phyloP scores from a whole-genome alignment of 2,888 invertebrate genomes.

The Cactoblastis cactorum region DNA sequence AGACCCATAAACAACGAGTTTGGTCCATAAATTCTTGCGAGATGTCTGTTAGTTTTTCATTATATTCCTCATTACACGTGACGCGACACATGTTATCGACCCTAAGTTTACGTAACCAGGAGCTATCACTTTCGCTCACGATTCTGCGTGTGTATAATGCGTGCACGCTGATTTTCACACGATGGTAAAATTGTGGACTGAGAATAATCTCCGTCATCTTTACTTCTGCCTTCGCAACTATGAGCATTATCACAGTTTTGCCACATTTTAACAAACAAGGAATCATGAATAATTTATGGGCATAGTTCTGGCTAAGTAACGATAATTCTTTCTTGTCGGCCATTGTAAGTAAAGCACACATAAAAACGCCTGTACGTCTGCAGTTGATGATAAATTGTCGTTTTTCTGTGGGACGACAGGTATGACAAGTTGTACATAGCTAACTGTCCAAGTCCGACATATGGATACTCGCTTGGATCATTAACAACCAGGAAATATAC shows the following conservation, averaged over 20 bases:
- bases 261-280: background rate
- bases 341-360: conserved; percentile 7
- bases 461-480: background rate
- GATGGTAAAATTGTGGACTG: conserved; percentile 38
- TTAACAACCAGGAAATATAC: background rate
- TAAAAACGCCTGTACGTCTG: background rate
- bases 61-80: background rate
- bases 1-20: background rate
- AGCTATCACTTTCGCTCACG: conserved; percentile 59
- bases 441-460: conserved; percentile 3
- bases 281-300: background rate
- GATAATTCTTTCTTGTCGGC: background rate
- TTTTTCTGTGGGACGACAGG: conserved; percentile 4
- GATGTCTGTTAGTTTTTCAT: background rate
- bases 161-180: conserved; percentile 58
- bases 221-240: conserved; percentile 15
- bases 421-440: conserved; percentile 4
- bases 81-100: conserved; percentile 25
- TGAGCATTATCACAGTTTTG: conserved; percentile 2
- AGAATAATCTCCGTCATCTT: conserved; percentile 15
- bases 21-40: background rate
- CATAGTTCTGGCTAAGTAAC: background rate
- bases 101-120: conserved; percentile 45
- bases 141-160: conserved; percentile 51
- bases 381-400: conserved; percentile 9